Evolutionary conservation across 2,113 vertebrate species (phyloP).

Genomic region (Pseudorhombus dupliciocellatus): DNA sequence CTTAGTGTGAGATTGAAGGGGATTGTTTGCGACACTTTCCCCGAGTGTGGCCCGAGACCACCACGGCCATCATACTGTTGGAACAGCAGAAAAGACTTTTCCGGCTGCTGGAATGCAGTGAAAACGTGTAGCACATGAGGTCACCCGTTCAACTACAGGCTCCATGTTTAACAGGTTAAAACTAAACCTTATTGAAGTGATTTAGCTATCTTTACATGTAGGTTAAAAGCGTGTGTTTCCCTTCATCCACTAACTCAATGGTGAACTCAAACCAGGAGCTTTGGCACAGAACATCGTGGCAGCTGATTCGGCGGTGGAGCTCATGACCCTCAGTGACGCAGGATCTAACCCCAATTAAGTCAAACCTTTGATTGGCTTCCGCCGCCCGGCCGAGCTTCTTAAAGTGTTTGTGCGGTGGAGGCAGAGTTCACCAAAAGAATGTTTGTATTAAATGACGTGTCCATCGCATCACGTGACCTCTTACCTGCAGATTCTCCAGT

Average conservation of each 20-base stretch:
- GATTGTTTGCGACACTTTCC: constrained; percentile 47
- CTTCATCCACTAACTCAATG: too few relatives aligned
- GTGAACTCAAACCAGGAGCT: not conserved
- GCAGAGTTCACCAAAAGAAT: too few relatives aligned
- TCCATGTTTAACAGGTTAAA: too few relatives aligned
- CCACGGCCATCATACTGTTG: constrained; percentile 13
- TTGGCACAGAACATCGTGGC: not conserved
- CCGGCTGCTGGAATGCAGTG: not conserved
- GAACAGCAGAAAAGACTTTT: not conserved
- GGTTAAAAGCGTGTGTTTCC: too few relatives aligned
- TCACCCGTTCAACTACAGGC: not conserved
- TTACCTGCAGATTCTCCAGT: constrained; percentile 84
- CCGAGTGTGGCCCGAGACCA: constrained; percentile 5
- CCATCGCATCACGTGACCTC: not conserved
- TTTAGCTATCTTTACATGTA: too few relatives aligned
- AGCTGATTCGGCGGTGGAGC: constrained; percentile 18
- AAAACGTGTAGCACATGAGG: not conserved
- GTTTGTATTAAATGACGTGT: too few relatives aligned
- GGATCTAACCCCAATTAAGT: constrained; percentile 38
- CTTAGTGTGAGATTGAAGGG: constrained; percentile 19
- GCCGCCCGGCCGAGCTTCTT: not conserved
- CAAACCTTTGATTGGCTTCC: constrained; percentile 46
- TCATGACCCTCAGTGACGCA: constrained; percentile 37
- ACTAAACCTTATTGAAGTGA: too few relatives aligned
- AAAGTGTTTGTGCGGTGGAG: not conserved